Percentiles rank a stretch among this genome's conserved stretches.
Evolutionary conservation across 2,113 vertebrate genomes (phyloP).

Genomic region (Donacobius atricapilla): DNA sequence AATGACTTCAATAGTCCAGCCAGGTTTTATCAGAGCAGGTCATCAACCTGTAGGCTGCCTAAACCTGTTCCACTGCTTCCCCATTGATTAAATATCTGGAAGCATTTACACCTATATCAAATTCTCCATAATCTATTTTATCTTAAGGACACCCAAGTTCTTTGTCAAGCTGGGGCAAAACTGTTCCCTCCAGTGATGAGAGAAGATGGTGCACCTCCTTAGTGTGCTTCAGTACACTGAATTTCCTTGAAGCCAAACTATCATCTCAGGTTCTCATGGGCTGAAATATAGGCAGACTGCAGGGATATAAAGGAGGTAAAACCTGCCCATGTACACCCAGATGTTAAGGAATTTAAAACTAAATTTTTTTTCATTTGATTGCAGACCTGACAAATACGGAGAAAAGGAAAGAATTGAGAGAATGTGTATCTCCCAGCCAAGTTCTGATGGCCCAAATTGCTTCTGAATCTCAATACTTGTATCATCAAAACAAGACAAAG

Average conservation of each 20-base stretch:
- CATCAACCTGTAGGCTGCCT: conserved; percentile 34
- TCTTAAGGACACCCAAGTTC: conserved; percentile 40
- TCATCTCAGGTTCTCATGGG: not conserved
- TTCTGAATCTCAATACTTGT: not conserved
- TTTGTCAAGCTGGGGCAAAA: conserved; percentile 28
- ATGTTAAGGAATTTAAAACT: not conserved
- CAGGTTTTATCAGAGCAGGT: conserved; percentile 39
- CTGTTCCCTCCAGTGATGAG: not conserved
- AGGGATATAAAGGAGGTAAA: not conserved
- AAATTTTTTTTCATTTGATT: not conserved
- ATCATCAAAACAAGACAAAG: not conserved
- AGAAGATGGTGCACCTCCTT: not conserved
- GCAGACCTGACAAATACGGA: not conserved
- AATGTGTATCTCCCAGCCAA: not conserved
- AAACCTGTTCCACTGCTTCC: conserved; percentile 56
- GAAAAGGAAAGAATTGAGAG: not conserved
- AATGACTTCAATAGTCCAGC: conserved; percentile 43
- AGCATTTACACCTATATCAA: conserved; percentile 7
- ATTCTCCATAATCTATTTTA: conserved; percentile 50
- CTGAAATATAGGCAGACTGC: not conserved
- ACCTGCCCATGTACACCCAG: not conserved
- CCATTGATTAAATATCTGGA: conserved; percentile 51
- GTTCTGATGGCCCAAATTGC: not conserved
- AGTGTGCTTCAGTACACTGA: not conserved
- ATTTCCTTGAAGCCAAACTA: not conserved